Conservation (phyloP, 2,888 invertebrate genomes). For the Cantharis lateralis region DNA sequence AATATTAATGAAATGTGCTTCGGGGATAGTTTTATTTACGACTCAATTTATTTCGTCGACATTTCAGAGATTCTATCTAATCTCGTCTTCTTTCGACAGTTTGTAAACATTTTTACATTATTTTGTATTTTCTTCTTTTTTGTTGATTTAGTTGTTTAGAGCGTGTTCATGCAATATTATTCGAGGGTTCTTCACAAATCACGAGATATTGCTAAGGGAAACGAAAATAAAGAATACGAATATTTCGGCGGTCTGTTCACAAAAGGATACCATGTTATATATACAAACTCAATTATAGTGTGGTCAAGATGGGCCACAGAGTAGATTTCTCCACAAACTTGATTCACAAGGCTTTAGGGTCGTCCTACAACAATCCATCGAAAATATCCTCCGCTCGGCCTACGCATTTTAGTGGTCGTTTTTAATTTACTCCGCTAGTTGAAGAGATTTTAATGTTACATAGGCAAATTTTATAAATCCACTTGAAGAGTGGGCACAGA, state of each 20-base stretch:
- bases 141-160: conserved; percentile 3
- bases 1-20: conserved; percentile 12
- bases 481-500: conserved; percentile 21
- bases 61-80: neutral
- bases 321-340: neutral
- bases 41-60: conserved; percentile 18
- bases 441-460: conserved; percentile 4
- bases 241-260: conserved; percentile 17
- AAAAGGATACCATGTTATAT: conserved; percentile 18
- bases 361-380: conserved; percentile 11
- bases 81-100: neutral
- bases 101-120: neutral
- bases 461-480: neutral
- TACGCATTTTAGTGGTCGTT: neutral
- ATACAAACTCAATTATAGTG: conserved; percentile 26
- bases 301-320: conserved; percentile 19
- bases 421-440: conserved; percentile 11
- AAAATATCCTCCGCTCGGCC: neutral
- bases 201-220: neutral
- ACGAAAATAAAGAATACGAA: conserved; percentile 9
- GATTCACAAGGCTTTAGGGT: conserved; percentile 15
- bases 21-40: conserved; percentile 19
- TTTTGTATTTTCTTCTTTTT: neutral
- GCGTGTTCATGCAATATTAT: conserved; percentile 17
- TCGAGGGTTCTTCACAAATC: conserved; percentile 12